Evolutionary conservation across 2,888 invertebrate species (phyloP), one percentile per base, ranked within the genome.

Genomic region (Omphaloscelis lunosa): DNA sequence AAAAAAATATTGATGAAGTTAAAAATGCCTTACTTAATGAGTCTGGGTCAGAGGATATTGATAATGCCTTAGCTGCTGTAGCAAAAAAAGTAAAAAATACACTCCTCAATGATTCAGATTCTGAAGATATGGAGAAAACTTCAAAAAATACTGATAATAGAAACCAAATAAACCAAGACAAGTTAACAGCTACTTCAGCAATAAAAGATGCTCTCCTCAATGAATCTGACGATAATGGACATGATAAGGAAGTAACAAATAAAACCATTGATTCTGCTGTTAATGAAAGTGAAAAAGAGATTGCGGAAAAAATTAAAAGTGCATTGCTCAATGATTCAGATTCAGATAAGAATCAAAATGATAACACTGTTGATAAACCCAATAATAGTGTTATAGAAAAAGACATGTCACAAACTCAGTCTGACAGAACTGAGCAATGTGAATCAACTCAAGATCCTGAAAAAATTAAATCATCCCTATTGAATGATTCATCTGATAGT

Each of bases 1-100:
- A 83, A 27, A 78, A 84, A 62, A 77, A 85, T 27, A 77, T 89
- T 39, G 80, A 86, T 75, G 85, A 89, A 82, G 87, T 89, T 9
- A 92, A 91, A 83, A 89, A 86, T 75, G 89, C 88, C 45, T 81
- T 92, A 75, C 78, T 92, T 11, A 76, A 88, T 88, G 92, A 92
- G 74, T 92, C 91, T 45, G 92, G 90, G 41, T 88, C 91, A 48
- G 91, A 83, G 0, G 90, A 83, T 51, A 63, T 48, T 79, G 74
- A 69, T 41, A 75, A 51, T 67, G n/a, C 48, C 11, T 61, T 82
- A 56, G 79, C 41, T 73, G 58, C 72, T 65, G 63, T 83, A 61
- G 62, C 72, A 65, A 82, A 77, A 17, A 72, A 79, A 72, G 73
- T 82, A 2, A 89, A 85, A 86, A 77, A 83, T 29, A 80, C 81